A percentile compares a stretch with the other conserved stretches of the same genome.
Conservation (phyloP, 2,888 invertebrate species). For the Nomada lathburiana region DNA sequence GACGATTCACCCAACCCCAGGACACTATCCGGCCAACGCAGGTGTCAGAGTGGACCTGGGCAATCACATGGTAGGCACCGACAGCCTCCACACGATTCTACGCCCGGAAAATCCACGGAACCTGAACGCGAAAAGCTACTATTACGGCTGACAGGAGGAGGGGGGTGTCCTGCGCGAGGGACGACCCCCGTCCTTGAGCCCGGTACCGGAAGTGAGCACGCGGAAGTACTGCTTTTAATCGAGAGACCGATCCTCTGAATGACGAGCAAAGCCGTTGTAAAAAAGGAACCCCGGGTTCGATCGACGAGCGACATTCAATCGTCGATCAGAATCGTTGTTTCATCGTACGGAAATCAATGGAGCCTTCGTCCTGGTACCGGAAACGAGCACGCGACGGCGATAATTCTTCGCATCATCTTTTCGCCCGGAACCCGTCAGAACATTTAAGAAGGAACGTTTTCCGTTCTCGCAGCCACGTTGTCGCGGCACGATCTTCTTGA, state of each 20-base stretch:
- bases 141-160: slow-evolving; percentile 91
- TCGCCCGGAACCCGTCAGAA: neutral
- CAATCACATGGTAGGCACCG: slow-evolving; percentile 83
- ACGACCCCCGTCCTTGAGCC: slow-evolving; percentile 80
- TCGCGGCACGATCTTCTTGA: neutral
- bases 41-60: slow-evolving; percentile 82
- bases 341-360: slow-evolving; percentile 17
- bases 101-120: slow-evolving; percentile 82
- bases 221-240: slow-evolving; percentile 83
- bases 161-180: slow-evolving; percentile 84
- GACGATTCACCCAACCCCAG: slow-evolving; percentile 69
- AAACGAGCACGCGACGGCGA: slow-evolving; percentile 33
- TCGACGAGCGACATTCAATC: neutral
- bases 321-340: slow-evolving; percentile 46
- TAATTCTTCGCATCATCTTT: neutral
- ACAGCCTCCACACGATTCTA: slow-evolving; percentile 81
- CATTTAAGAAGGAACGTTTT: neutral
- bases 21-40: slow-evolving; percentile 56
- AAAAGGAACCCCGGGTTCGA: slow-evolving; percentile 40
- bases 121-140: slow-evolving; percentile 83
- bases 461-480: neutral
- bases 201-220: slow-evolving; percentile 82
- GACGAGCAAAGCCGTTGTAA: slow-evolving; percentile 57
- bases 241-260: slow-evolving; percentile 27
- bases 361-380: slow-evolving; percentile 38